Evolutionary conservation across 2,888 invertebrate species (phyloP), one percentile per base, ranked within the genome.

Genomic region (Spisula solida): DNA sequence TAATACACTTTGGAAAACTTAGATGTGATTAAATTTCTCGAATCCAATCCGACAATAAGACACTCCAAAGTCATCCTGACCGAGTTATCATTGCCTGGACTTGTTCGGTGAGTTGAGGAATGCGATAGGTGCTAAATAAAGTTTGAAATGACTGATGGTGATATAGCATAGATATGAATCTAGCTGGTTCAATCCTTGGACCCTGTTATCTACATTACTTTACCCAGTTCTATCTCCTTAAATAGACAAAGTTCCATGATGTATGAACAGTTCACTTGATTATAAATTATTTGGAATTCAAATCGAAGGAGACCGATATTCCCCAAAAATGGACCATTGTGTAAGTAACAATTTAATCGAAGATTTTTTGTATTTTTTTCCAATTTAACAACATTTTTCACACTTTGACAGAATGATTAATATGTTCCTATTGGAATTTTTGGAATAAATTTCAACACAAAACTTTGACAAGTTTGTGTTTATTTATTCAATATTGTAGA

Each of bases 211-310:
- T 75, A 5, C 41, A 41, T 41, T 31, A 31, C 18, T 34, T 75
- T 31, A 75, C 18, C 75, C 75, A 16, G 31, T 25, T 75, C 41
- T 41, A 41, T 41, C 60, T 66, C 25, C 60, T 66, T 66, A 66
- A 66, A 66, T 66, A 66, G 60, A 66, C 60, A 25, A 66, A 66
- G 60, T 66, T 66, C 60, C 60, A 25, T 66, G 8, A 66, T 25
- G 60, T 66, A n/a, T n/a, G n/a, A n/a, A n/a, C 20, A n/a, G 60
- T 66, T 66, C 60, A 66, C 60, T 66, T 66, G 60, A 66, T 66
- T 66, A 66, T 12, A 66, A 25, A 25, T 25, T 66, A 12, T n/a
- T n/a, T 66, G 60, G 60, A 66, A 66, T 25, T 25, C 51, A 51
- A n/a, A 25, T 66, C 60, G 0, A 25, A 66, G n/a, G n/a, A 66